These are phyloP conservation scores for Manis javanica DNA, from an alignment of 2,797 vertebrate genomes.

Conservation along the genomic window DNA sequence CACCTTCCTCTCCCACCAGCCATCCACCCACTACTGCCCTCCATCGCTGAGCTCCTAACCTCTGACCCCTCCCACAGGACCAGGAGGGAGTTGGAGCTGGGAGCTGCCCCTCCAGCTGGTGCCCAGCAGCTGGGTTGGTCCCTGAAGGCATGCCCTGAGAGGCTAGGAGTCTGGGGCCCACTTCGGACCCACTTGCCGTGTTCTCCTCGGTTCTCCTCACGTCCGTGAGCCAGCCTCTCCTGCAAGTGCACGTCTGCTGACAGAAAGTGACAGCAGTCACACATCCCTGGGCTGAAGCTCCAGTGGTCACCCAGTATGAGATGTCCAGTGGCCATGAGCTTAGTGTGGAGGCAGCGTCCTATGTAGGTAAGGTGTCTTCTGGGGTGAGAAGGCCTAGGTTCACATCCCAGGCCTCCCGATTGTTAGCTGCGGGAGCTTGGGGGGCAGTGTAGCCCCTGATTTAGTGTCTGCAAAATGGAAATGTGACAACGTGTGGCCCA, in stretches of 20 bases:
- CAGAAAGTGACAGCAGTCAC: too few relatives aligned
- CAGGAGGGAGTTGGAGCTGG: too few relatives aligned
- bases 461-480: not conserved
- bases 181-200: not conserved
- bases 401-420: not conserved
- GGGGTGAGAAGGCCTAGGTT: not conserved
- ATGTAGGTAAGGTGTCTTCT: not conserved
- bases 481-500: rapidly evolving
- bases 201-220: not conserved
- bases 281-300: too few relatives aligned
- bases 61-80: not conserved
- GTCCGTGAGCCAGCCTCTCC: not conserved
- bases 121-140: not conserved
- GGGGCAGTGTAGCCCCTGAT: too few relatives aligned
- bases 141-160: too few relatives aligned
- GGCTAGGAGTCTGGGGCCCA: not conserved
- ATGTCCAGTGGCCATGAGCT: rapidly evolving
- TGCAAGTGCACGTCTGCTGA: not conserved
- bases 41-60: not conserved
- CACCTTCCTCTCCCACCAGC: rapidly evolving
- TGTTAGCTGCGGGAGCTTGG: not conserved
- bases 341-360: too few relatives aligned
- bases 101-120: too few relatives aligned
- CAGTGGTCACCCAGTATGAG: not conserved
- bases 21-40: not conserved